Base-by-base conservation (phyloP, 2,797 vertebrate genomes). In the Tragelaphus oryx region DNA sequence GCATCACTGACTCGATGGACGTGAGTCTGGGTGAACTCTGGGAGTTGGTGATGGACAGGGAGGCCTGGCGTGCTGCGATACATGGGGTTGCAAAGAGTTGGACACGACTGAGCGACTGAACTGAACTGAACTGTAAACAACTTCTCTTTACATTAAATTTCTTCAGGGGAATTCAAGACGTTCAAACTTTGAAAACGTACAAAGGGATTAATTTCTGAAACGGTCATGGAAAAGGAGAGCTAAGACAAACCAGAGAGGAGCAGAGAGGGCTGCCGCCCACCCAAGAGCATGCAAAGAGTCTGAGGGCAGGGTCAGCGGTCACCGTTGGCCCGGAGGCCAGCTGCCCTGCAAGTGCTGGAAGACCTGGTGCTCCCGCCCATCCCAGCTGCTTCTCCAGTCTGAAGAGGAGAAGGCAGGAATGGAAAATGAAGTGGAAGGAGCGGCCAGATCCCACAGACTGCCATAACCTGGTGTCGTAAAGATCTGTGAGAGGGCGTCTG, bases 131-230 rank as follows among this genome's bases (percentile, higher is more conserved):
- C 41, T 41, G 41, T 41, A 41, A 41, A 41, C 41, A 41, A 41
- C 41, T 41, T 41, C 41, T 54, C 82, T 95, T 92, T 60, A 52
- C n/a, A 46, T 50, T 92, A 79, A 71, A 18, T 57, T 50, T 88
- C 65, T 80, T 71, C 16, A 24, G 60, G 41, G 26, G n/a, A 87
- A 83, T 2, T 71, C 28, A 87, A 81, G 41, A 5, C 44, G 28
- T 85, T 60, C n/a, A 82, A 62, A 88, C 16, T 44, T 54, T 65
- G 59, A 74, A 92, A 88, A 81, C 44, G 68, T 17, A 79, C 1
- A 76, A 68, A 80, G 8, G 7, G 30, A 54, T 46, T 71, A 14
- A 28, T 50, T 89, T 94, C 30, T 52, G 48, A 14, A 37, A 74
- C 33, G 6, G 18, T 30, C 22, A 10, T 8, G 37, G 18, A 81